Percentiles rank a stretch among this genome's conserved stretches.
Evolutionary conservation across 2,888 invertebrate genomes (phyloP).

Genomic region (Drosophila testacea): DNA sequence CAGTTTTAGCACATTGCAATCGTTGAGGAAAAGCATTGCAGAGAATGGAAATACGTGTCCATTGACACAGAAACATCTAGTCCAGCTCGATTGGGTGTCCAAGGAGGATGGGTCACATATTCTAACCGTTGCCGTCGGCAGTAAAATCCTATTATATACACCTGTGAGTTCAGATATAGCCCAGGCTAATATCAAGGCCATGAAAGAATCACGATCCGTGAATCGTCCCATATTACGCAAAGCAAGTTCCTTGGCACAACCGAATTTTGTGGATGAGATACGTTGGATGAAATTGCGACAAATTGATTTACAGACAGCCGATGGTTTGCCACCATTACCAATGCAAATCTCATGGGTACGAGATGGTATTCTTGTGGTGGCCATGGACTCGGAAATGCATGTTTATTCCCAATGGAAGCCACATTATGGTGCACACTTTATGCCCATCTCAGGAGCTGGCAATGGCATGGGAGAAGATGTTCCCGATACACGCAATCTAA

Average conservation of each 20-base stretch:
- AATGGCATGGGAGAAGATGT: conserved; percentile 89
- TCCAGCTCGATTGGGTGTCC: conserved; percentile 99
- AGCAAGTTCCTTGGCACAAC: conserved; percentile 95
- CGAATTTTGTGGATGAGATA: conserved; percentile 95
- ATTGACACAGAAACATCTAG: conserved; percentile 95
- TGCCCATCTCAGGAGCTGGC: conserved; percentile 64
- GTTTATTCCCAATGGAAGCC: conserved; percentile 99
- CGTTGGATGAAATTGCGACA: conserved; percentile 98
- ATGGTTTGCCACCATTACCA: conserved; percentile 97
- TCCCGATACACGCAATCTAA: conserved; percentile 89
- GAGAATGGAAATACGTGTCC: conserved; percentile 97
- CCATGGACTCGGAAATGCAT: conserved; percentile 99
- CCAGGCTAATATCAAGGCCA: conserved; percentile 96
- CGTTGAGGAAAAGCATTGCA: conserved; percentile 93
- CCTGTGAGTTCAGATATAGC: conserved; percentile 97
- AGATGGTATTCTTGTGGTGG: conserved; percentile 98
- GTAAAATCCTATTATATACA: conserved; percentile 95
- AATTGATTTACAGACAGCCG: conserved; percentile 96
- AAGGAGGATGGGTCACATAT: conserved; percentile 99
- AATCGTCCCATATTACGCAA: conserved; percentile 94
- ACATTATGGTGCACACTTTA: conserved; percentile 82
- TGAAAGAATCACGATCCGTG: conserved; percentile 94
- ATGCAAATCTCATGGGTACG: conserved; percentile 99
- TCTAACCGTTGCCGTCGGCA: conserved; percentile 97
- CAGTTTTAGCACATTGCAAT: conserved; percentile 95